Percentiles rank a stretch among this genome's conserved stretches.
These are phyloP conservation scores for Rhineura floridana DNA, from an alignment of 2,113 vertebrate species.

Conservation along the genomic window DNA sequence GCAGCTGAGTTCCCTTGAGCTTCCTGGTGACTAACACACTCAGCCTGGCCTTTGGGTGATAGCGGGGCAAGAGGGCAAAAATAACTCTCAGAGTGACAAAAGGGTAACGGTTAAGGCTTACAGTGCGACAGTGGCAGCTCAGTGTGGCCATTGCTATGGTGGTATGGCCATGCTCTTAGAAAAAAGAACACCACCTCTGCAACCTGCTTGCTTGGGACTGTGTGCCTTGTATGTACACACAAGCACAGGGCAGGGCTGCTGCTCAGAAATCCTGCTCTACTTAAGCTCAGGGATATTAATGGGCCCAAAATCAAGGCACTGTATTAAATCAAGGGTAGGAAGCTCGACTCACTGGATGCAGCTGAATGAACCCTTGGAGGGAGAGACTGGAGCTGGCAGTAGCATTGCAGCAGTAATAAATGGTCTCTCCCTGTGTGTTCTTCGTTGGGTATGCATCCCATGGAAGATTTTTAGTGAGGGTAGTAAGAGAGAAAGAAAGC, in stretches of 20 bases:
- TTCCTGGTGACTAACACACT: conserved; percentile 16
- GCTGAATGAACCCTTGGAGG: background rate
- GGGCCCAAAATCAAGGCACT: background rate
- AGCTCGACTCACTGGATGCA: background rate
- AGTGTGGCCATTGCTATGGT: background rate
- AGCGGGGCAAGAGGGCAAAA: conserved; percentile 13
- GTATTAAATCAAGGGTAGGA: background rate
- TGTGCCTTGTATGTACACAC: background rate
- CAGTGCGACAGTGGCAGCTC: background rate
- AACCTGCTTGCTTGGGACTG: too few species aligned
- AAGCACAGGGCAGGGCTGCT: background rate
- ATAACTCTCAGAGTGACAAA: conserved; percentile 31
- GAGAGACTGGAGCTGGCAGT: background rate
- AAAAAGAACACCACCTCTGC: background rate
- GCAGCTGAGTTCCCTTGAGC: conserved; percentile 15
- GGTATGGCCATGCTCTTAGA: background rate
- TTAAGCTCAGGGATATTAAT: background rate
- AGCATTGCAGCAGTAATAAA: background rate
- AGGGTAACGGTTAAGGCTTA: background rate
- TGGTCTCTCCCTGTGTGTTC: background rate
- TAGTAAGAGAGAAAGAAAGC: background rate
- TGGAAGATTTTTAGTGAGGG: background rate
- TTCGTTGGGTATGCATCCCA: background rate
- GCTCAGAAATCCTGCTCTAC: background rate
- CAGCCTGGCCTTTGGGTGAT: conserved; percentile 35